These are phyloP conservation scores for Panthera tigris DNA, from an alignment of 2,113 vertebrate species.

Conservation along the genomic window DNA sequence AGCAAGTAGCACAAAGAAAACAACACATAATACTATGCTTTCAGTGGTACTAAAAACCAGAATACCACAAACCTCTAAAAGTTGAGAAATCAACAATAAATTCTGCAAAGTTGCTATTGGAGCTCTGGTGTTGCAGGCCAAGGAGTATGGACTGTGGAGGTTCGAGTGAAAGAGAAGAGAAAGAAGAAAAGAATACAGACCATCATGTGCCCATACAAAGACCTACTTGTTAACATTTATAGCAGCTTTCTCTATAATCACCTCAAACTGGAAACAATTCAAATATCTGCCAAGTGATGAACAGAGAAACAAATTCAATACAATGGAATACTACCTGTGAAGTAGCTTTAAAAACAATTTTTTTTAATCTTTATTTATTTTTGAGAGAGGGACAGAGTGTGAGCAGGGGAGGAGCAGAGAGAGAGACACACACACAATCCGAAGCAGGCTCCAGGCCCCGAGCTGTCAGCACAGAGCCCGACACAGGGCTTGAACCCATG, in stretches of 20 bases:
- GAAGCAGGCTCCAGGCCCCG: too few species aligned
- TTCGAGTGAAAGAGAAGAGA: background rate
- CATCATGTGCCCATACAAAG: background rate
- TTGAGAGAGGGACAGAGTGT: too few species aligned
- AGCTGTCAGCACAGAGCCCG: too few species aligned
- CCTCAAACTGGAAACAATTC: background rate
- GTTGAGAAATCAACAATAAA: conserved; percentile 9
- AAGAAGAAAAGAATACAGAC: background rate
- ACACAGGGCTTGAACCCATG: too few species aligned
- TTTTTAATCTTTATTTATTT: too few species aligned
- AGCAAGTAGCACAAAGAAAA: background rate
- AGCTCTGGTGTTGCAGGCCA: background rate
- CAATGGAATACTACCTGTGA: background rate
- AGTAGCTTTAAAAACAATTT: background rate
- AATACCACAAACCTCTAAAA: background rate
- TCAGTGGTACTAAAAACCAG: background rate
- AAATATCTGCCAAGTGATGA: background rate
- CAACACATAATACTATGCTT: background rate
- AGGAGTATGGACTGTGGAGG: background rate
- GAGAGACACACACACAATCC: too few species aligned
- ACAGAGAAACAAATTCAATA: background rate
- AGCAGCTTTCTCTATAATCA: background rate
- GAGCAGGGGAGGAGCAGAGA: too few species aligned
- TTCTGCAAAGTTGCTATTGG: conserved; percentile 3
- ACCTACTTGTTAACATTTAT: background rate